phyloP scores from a whole-genome alignment of 1,140 invertebrate genomes.

The Antheraea pernyi region DNA sequence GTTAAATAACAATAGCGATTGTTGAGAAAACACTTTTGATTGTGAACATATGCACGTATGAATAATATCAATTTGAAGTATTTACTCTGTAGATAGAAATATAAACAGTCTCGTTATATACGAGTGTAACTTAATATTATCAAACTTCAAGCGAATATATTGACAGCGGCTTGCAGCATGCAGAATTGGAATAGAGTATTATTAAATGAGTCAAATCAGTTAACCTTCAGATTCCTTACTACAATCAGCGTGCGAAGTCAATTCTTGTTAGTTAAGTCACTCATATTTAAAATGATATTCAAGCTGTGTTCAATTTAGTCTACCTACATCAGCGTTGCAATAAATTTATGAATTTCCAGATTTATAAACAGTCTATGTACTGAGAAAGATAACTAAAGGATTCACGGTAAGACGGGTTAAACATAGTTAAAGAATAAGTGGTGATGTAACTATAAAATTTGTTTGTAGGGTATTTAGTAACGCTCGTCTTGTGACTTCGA shows the following conservation, averaged over 20 bases:
- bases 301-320: slow-evolving; percentile 57
- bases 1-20: slow-evolving; percentile 59
- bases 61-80: slow-evolving; percentile 25
- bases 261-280: slow-evolving; percentile 50
- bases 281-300: slow-evolving; percentile 60
- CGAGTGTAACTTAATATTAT: neutral
- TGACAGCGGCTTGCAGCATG: neutral
- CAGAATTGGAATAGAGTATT: slow-evolving; percentile 23
- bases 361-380: no score
- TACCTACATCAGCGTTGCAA: slow-evolving; percentile 50
- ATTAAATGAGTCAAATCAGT: slow-evolving; percentile 58
- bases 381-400: no score
- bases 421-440: no score
- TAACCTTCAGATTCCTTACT: slow-evolving; percentile 64
- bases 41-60: slow-evolving; percentile 30
- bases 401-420: no score
- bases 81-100: neutral
- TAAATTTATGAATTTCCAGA: slow-evolving; percentile 1
- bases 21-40: slow-evolving; percentile 54
- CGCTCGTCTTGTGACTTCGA: no score
- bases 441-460: no score
- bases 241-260: slow-evolving; percentile 75
- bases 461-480: no score
- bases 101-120: neutral
- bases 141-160: neutral